Evolutionary conservation across 64 coral and sea anemone genomes (phyloP).

Genomic region (Montipora sp.): DNA sequence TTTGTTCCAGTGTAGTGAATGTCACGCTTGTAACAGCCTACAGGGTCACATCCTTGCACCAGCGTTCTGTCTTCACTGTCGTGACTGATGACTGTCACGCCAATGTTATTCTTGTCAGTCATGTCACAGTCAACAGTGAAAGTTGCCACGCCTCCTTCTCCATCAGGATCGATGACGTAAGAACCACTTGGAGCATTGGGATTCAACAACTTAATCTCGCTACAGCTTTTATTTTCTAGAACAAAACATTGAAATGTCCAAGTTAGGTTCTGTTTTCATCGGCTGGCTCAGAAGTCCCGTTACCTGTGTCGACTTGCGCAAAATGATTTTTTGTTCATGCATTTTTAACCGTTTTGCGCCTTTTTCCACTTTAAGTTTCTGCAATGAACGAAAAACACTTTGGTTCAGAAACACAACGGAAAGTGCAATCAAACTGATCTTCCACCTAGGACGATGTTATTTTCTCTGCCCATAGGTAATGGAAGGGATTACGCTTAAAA

Average conservation of each 20-base stretch:
- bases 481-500: too few species aligned
- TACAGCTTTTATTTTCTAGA: slow-evolving; percentile 5
- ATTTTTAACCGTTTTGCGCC: too few species aligned
- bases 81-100: slow-evolving; percentile 60
- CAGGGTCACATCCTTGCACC: not conserved
- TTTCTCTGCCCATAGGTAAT: too few species aligned
- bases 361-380: too few species aligned
- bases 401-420: too few species aligned
- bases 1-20: slow-evolving; percentile 24
- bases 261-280: too few species aligned
- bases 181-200: slow-evolving; percentile 11
- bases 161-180: slow-evolving; percentile 59
- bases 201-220: not conserved
- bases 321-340: too few species aligned
- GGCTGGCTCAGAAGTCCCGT: too few species aligned
- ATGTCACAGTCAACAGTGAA: slow-evolving; percentile 64
- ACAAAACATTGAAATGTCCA: not conserved
- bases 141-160: not conserved
- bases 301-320: too few species aligned
- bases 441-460: too few species aligned
- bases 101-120: slow-evolving; percentile 50
- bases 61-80: slow-evolving; percentile 49
- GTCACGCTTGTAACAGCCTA: slow-evolving; percentile 21
- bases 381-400: too few species aligned
- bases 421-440: too few species aligned